Percentiles rank a stretch among this genome's conserved stretches.
Conservation (phyloP, 2,888 invertebrate genomes). For the Abrostola triplasia region DNA sequence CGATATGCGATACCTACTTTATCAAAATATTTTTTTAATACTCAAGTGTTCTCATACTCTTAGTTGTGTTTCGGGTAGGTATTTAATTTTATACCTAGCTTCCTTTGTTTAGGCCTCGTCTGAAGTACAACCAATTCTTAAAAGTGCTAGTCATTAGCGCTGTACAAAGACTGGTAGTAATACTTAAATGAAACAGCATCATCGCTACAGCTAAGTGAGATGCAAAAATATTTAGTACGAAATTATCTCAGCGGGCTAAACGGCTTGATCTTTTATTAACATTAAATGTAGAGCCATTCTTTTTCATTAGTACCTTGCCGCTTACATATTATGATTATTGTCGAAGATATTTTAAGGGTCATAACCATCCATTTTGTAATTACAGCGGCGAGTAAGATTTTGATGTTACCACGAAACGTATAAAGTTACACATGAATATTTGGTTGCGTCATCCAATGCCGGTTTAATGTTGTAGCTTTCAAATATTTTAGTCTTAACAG, state of each 20-base stretch:
- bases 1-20: too few relatives aligned
- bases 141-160: too few relatives aligned
- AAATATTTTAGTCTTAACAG: not conserved
- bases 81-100: too few relatives aligned
- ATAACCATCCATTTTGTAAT: constrained; percentile 23
- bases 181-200: not conserved
- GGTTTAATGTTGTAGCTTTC: not conserved
- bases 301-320: constrained; percentile 15
- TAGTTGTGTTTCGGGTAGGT: too few relatives aligned
- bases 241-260: constrained; percentile 13
- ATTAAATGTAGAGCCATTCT: constrained; percentile 18
- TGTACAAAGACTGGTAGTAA: too few relatives aligned
- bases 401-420: constrained; percentile 2
- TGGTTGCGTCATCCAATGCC: not conserved
- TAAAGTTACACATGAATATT: constrained; percentile 6
- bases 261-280: constrained; percentile 15
- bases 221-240: constrained; percentile 5
- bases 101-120: too few relatives aligned
- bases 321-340: constrained; percentile 13
- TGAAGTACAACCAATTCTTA: too few relatives aligned
- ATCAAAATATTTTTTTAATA: too few relatives aligned
- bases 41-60: too few relatives aligned
- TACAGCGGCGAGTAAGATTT: constrained; percentile 13
- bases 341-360: constrained; percentile 19
- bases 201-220: not conserved